A percentile compares a stretch with the other conserved stretches of the same genome.
phyloP scores from a whole-genome alignment of 2,797 vertebrate genomes.

The Pangasius mekongensis region DNA sequence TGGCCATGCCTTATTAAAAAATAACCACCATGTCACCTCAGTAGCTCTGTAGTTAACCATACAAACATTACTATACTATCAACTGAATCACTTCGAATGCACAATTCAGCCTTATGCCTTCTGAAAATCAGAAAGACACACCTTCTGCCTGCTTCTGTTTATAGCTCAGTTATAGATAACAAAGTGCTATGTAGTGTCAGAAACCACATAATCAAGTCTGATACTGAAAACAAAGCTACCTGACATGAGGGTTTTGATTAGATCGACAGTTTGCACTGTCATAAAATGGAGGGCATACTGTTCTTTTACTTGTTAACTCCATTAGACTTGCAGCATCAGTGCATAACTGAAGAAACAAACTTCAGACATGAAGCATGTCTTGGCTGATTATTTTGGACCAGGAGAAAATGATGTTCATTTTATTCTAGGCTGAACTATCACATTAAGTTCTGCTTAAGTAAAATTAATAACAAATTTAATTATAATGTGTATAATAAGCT shows the following conservation, averaged over 20 bases:
- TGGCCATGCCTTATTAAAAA: background rate
- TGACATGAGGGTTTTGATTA: background rate
- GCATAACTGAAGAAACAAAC: background rate
- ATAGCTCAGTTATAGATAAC: background rate
- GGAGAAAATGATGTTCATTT: background rate
- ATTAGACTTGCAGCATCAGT: background rate
- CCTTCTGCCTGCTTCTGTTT: background rate
- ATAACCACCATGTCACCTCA: background rate
- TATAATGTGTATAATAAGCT: constrained; percentile 12
- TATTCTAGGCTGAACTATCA: background rate
- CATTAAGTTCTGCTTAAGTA: constrained; percentile 3
- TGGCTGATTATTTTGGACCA: background rate
- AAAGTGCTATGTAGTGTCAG: background rate
- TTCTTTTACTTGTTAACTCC: background rate
- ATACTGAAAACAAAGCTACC: background rate
- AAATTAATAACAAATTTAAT: constrained; percentile 17
- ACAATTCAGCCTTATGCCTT: background rate
- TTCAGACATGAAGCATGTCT: background rate
- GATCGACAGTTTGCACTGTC: background rate
- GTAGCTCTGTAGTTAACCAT: background rate
- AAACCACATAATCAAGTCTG: background rate
- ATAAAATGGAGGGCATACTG: background rate
- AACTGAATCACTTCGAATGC: no score
- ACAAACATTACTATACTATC: background rate
- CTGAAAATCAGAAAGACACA: background rate